Conservation (phyloP, 1,140 invertebrate species). For the Homarus americanus region DNA sequence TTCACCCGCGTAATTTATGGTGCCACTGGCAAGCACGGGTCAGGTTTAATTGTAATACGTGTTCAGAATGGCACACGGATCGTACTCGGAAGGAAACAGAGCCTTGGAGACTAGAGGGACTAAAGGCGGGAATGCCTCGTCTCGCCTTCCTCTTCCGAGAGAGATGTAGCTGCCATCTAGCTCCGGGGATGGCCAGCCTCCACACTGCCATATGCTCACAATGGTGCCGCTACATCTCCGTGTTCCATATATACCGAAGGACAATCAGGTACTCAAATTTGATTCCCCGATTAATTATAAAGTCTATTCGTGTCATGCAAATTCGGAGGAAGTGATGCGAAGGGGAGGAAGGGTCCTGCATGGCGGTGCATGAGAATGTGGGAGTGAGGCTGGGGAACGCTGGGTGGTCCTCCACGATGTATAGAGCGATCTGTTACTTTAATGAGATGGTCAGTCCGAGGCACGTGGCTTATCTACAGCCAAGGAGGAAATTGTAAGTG, state of each 20-base stretch:
- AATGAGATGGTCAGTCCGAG: not conserved
- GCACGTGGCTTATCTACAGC: not conserved
- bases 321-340: not conserved
- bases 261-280: not conserved
- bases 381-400: not conserved
- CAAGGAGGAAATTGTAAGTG: no score
- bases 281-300: not conserved
- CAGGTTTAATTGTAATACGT: constrained; percentile 63
- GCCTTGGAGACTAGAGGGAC: not conserved
- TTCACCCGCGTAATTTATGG: constrained; percentile 47
- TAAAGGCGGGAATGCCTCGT: constrained; percentile 15
- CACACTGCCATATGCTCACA: constrained; percentile 47
- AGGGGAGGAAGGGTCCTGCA: no score
- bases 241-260: constrained; percentile 19
- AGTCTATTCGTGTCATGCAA: constrained; percentile 1
- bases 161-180: constrained; percentile 11
- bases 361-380: not conserved
- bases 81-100: not conserved
- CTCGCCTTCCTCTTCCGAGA: not conserved
- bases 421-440: not conserved
- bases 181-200: not conserved
- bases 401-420: no score
- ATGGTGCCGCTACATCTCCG: constrained; percentile 40
- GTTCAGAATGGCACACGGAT: constrained; percentile 40
- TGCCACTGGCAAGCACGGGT: constrained; percentile 50